Percentiles rank a stretch among this genome's conserved stretches.
Evolutionary conservation across 2,797 vertebrate genomes (phyloP).

Genomic region (Atherinosoma microstoma): DNA sequence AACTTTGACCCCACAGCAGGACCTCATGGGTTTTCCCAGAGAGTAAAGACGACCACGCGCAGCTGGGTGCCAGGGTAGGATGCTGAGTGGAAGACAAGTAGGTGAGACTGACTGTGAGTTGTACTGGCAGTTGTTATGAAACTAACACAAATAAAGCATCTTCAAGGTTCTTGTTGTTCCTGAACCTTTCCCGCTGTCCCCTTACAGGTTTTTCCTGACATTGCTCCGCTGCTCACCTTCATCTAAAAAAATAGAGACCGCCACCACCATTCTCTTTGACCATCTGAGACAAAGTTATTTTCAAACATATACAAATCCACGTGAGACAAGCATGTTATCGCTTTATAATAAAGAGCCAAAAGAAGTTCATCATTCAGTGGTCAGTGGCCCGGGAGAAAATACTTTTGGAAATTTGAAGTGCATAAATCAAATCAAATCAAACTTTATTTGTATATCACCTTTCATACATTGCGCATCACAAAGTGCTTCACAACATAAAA

Average conservation of each 20-base stretch:
- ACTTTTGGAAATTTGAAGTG: no score
- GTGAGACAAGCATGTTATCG: neutral
- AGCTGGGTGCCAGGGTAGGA: slow-evolving; percentile 95
- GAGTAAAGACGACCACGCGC: slow-evolving; percentile 92
- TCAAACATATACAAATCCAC: neutral
- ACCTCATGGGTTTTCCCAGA: slow-evolving; percentile 91
- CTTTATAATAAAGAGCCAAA: neutral
- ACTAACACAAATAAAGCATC: neutral
- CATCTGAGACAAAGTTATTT: neutral
- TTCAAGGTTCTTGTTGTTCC: neutral
- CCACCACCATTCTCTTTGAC: neutral
- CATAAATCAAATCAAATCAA: neutral
- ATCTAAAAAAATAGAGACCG: neutral
- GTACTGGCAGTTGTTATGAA: no score
- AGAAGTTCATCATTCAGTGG: neutral
- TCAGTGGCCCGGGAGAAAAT: neutral
- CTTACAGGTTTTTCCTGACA: neutral
- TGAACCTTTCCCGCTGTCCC: neutral
- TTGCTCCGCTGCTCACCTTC: neutral
- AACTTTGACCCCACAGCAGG: slow-evolving; percentile 93
- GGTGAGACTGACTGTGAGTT: slow-evolving; percentile 21
- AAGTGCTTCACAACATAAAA: no score
- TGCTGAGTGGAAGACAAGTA: slow-evolving; percentile 4
- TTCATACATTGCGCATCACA: no score
- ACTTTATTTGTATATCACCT: no score